phyloP scores from a whole-genome alignment of 2,888 invertebrate species.

The Strigamia transsilvanica region DNA sequence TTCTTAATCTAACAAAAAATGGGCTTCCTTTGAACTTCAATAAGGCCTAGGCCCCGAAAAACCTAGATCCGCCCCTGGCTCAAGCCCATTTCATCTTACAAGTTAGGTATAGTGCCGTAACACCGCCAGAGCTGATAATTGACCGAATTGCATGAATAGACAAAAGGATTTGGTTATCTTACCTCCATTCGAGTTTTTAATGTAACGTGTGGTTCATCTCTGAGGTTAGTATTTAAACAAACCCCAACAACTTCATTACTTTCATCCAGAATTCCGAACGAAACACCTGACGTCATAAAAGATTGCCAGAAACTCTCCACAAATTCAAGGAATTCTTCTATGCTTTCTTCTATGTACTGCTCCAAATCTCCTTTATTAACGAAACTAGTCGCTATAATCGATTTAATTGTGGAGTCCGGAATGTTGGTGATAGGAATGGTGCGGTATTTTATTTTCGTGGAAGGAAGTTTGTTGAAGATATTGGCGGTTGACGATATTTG shows the following conservation, averaged over 20 bases:
- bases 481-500: not conserved
- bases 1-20: too few relatives aligned
- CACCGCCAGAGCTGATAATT: not conserved
- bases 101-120: too few relatives aligned
- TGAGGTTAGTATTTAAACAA: not conserved
- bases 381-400: conserved; percentile 85
- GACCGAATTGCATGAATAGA: too few relatives aligned
- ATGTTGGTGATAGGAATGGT: conserved; percentile 6
- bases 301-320: conserved; percentile 76
- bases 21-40: too few relatives aligned
- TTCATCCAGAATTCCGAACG: conserved; percentile 59
- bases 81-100: not conserved
- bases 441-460: not conserved
- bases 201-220: not conserved
- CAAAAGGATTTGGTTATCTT: not conserved
- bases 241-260: conserved; percentile 1
- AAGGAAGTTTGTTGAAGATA: not conserved
- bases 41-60: too few relatives aligned
- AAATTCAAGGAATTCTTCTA: conserved; percentile 75
- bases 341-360: conserved; percentile 75
- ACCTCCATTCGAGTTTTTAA: not conserved
- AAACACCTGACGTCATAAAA: conserved; percentile 73
- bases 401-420: conserved; percentile 62
- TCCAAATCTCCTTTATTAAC: conserved; percentile 87
- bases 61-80: too few relatives aligned